These are phyloP conservation scores for Clarias magur DNA, from an alignment of 2,113 vertebrate species.

Conservation along the genomic window DNA sequence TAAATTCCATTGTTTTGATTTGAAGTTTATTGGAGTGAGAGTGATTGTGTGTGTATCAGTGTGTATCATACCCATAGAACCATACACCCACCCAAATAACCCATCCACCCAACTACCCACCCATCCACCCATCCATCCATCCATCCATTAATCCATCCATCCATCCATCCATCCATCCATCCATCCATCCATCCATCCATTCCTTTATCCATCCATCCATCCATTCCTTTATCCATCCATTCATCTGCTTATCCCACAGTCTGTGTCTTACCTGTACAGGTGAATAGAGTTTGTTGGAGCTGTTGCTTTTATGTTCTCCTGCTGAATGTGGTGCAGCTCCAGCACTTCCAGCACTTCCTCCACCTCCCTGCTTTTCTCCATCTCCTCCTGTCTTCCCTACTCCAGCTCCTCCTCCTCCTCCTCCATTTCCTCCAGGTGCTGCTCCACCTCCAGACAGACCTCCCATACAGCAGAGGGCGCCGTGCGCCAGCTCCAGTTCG, in stretches of 20 bases:
- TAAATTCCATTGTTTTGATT: too few relatives aligned
- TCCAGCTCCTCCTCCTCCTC: constrained; percentile 47
- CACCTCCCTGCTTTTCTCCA: constrained; percentile 52
- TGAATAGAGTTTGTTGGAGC: constrained; percentile 81
- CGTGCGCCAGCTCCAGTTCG: constrained; percentile 91
- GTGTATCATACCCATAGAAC: too few relatives aligned
- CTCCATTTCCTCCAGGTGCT: constrained; percentile 41
- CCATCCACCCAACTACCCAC: too few relatives aligned
- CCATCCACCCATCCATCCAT: too few relatives aligned
- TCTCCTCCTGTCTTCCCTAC: constrained; percentile 20
- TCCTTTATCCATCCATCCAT: too few relatives aligned
- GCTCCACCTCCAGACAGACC: constrained; percentile 68
- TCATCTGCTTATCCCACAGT: background rate
- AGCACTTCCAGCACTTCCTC: constrained; percentile 52
- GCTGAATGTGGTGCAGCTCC: constrained; percentile 43
- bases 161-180: too few relatives aligned
- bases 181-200: too few relatives aligned
- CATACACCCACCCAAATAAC: too few relatives aligned
- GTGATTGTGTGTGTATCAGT: too few relatives aligned
- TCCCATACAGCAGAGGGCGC: constrained; percentile 81
- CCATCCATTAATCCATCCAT: too few relatives aligned
- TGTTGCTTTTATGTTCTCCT: constrained; percentile 49
- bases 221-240: too few relatives aligned
- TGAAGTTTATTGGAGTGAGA: too few relatives aligned
- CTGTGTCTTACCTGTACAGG: constrained; percentile 86